Conservation (phyloP, 2,797 vertebrate species). For the Cossypha niveicapilla region DNA sequence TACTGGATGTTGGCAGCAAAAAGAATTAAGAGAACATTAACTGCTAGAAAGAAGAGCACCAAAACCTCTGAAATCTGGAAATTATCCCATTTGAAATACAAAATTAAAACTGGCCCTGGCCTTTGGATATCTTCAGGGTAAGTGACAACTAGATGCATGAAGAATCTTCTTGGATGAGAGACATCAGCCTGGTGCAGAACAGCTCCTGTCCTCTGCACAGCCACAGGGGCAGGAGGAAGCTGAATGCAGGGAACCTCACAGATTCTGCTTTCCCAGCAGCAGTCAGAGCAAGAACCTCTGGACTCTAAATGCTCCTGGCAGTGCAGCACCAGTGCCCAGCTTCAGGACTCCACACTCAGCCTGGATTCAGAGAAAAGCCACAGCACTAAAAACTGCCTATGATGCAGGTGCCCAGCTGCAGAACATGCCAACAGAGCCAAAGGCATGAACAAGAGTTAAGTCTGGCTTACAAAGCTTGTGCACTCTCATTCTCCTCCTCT, state of each 20-base stretch:
- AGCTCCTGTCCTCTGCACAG: not conserved
- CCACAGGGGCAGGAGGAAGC: not conserved
- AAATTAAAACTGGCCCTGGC: not conserved
- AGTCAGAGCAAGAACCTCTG: not conserved
- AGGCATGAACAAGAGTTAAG: not conserved
- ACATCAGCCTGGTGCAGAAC: not conserved
- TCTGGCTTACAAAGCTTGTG: not conserved
- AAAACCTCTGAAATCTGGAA: not conserved
- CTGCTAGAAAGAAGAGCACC: not conserved
- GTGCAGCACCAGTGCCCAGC: not conserved
- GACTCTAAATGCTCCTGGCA: not conserved
- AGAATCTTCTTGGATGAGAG: not conserved
- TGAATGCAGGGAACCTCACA: not conserved
- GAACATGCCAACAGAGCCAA: not conserved
- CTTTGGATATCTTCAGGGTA: not conserved
- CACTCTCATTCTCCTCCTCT: not conserved
- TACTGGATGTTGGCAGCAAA: not conserved
- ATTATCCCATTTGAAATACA: not conserved
- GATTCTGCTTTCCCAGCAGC: not conserved
- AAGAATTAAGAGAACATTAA: not conserved
- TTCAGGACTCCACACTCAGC: not conserved
- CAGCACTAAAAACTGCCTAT: not conserved
- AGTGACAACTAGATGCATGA: not conserved
- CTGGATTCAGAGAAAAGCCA: not conserved
- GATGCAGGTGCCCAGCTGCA: not conserved